Evolutionary conservation across 2,113 vertebrate genomes (phyloP).

Genomic region (Lycaon pictus): DNA sequence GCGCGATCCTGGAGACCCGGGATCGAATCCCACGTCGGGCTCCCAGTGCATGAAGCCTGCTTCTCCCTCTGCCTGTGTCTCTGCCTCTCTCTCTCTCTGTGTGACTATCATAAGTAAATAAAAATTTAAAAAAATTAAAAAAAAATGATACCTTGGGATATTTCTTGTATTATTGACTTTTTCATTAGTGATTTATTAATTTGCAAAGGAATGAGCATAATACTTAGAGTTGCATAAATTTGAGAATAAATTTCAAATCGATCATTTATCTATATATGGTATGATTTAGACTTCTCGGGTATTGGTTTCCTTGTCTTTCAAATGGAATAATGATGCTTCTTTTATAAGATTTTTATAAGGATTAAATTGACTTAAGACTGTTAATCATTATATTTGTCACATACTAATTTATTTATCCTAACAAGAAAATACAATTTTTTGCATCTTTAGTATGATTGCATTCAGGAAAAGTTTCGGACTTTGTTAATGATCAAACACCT

Average conservation of each 20-base stretch:
- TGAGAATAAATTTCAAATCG: neutral
- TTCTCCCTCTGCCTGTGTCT: no score
- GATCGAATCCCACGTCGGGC: no score
- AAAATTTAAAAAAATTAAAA: no score
- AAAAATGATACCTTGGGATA: neutral
- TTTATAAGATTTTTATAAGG: neutral
- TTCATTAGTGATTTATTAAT: neutral
- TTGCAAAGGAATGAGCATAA: neutral
- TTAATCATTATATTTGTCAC: neutral
- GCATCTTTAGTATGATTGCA: neutral
- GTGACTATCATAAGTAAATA: no score
- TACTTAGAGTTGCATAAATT: neutral
- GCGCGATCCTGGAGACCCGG: no score
- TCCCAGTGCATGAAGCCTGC: no score
- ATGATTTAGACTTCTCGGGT: neutral
- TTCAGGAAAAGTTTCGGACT: neutral
- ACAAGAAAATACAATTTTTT: neutral
- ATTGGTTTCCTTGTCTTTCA: neutral
- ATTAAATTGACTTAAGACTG: neutral
- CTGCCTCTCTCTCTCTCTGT: no score
- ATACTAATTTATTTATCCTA: neutral
- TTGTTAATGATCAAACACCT: neutral
- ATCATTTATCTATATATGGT: neutral
- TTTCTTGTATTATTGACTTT: neutral
- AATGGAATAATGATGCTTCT: neutral